A percentile compares a stretch with the other conserved stretches of the same genome.
Conservation (phyloP, 2,888 invertebrate genomes). For the Balanococcus diminutus region DNA sequence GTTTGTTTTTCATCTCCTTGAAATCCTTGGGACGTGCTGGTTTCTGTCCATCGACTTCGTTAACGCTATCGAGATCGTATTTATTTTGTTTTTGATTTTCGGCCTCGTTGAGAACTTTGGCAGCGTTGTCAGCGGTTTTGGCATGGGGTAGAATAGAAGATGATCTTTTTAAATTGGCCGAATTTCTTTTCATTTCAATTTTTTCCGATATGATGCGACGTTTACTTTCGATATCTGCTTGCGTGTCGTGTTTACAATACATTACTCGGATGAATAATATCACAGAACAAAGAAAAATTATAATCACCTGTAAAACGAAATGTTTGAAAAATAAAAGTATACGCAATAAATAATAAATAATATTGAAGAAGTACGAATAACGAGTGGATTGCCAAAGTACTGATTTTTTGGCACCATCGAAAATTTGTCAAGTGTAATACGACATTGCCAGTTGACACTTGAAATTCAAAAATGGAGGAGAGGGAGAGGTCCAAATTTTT, state of each 20-base stretch:
- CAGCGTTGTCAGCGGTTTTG: not conserved
- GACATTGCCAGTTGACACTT: too few species aligned
- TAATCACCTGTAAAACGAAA: conserved; percentile 29
- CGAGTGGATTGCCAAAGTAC: too few species aligned
- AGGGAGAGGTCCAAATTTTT: too few species aligned
- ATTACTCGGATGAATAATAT: conserved; percentile 52
- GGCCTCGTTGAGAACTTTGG: not conserved
- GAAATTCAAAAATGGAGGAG: too few species aligned
- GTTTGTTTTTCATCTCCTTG: conserved; percentile 40
- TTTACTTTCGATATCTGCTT: conserved; percentile 52
- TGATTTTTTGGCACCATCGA: too few species aligned
- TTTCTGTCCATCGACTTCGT: conserved; percentile 37
- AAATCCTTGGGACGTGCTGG: conserved; percentile 46
- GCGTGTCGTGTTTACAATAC: conserved; percentile 49
- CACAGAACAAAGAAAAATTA: conserved; percentile 49
- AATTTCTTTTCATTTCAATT: conserved; percentile 52
- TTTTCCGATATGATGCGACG: conserved; percentile 48
- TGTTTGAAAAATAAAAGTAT: not conserved
- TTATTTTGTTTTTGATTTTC: conserved; percentile 16
- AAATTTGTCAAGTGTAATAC: too few species aligned
- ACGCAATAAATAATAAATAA: too few species aligned
- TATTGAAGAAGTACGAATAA: too few species aligned
- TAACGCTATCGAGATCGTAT: not conserved
- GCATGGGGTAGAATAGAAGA: conserved; percentile 37
- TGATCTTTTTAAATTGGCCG: conserved; percentile 46